Evolutionary conservation across 2,888 invertebrate species (phyloP).

Genomic region (Acanthosepion lycidas): DNA sequence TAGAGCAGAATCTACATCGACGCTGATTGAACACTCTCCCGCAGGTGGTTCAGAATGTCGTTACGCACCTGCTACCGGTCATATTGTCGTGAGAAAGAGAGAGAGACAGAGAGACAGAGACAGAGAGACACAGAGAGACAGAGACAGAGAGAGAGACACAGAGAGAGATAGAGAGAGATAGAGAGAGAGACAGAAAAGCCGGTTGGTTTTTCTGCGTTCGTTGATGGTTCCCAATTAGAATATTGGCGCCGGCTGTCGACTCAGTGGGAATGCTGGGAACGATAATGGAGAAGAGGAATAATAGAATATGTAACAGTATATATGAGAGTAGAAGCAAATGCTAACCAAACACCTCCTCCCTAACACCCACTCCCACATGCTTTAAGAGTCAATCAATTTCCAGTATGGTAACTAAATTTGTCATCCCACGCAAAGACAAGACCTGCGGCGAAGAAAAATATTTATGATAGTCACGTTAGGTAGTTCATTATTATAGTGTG

Average conservation of each 20-base stretch:
- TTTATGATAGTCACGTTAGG: too few relatives aligned
- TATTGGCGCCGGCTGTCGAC: neutral
- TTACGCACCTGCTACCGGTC: neutral
- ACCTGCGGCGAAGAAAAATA: too few relatives aligned
- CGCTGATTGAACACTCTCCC: neutral
- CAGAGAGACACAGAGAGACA: too few relatives aligned
- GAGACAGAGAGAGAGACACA: too few relatives aligned
- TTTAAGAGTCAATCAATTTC: neutral
- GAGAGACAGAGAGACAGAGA: too few relatives aligned
- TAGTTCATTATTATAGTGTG: too few relatives aligned
- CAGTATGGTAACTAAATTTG: neutral
- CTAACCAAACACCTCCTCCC: neutral
- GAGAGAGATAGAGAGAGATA: too few relatives aligned
- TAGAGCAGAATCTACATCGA: neutral
- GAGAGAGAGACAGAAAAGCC: neutral
- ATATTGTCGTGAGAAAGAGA: neutral
- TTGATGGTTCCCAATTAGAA: neutral
- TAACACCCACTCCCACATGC: neutral
- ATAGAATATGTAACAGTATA: neutral
- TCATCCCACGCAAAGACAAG: neutral
- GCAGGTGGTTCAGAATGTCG: neutral
- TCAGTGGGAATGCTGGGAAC: neutral
- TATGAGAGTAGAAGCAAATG: neutral
- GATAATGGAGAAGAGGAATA: neutral
- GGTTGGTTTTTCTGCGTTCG: neutral